A percentile compares a stretch with the other conserved stretches of the same genome.
These are phyloP conservation scores for Gallinago jamesoni DNA, from an alignment of 2,113 vertebrate species.

Conservation along the genomic window DNA sequence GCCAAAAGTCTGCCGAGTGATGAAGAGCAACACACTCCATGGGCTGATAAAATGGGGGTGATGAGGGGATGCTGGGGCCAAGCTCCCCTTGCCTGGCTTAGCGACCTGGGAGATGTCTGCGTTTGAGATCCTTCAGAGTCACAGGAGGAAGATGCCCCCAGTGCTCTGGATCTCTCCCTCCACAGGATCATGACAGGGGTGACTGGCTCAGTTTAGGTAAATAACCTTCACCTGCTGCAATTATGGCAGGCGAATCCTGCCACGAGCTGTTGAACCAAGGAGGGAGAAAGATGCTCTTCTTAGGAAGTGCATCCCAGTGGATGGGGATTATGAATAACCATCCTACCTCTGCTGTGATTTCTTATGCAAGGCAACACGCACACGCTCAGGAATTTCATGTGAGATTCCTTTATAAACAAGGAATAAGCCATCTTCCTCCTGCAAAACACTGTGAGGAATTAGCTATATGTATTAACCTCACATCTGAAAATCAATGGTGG, in stretches of 20 bases:
- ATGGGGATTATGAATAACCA: background rate
- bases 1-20: background rate
- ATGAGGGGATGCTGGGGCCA: background rate
- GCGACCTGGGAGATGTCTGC: background rate
- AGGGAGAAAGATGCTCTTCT: background rate
- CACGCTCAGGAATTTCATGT: background rate
- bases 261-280: background rate
- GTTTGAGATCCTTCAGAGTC: background rate
- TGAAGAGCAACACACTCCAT: fast-evolving
- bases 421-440: background rate
- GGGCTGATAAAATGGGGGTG: background rate
- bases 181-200: background rate
- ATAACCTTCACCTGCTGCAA: background rate
- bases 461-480: background rate
- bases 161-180: background rate
- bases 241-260: background rate
- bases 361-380: background rate
- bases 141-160: background rate
- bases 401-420: background rate
- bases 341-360: background rate
- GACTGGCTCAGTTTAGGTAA: background rate
- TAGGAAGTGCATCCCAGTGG: background rate
- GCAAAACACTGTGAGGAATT: background rate
- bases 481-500: background rate
- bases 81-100: background rate